Conservation (phyloP, 2,888 invertebrate species). For the Phortica magna region DNA sequence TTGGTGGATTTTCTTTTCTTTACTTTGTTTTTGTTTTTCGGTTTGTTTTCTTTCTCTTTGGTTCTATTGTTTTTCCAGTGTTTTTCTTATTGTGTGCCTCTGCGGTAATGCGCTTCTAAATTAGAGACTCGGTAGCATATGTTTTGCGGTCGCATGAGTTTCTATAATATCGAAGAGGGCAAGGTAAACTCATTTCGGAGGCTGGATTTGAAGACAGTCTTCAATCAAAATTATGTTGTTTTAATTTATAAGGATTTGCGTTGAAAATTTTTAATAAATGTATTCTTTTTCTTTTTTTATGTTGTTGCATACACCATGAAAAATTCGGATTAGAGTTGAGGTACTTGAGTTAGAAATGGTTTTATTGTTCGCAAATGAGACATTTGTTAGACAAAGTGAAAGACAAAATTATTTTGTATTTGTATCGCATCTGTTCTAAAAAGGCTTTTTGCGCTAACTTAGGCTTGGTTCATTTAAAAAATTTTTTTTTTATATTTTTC, state of each 20-base stretch:
- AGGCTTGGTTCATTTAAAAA: neutral
- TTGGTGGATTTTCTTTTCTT: slow-evolving; percentile 10
- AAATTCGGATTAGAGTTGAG: slow-evolving; percentile 40
- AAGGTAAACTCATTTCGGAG: slow-evolving; percentile 11
- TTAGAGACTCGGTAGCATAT: slow-evolving; percentile 67
- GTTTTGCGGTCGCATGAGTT: slow-evolving; percentile 54
- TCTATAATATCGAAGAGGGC: neutral
- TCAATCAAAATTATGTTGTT: slow-evolving; percentile 74
- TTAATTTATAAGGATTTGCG: slow-evolving; percentile 70
- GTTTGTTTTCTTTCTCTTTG: slow-evolving; percentile 7
- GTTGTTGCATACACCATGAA: slow-evolving; percentile 50
- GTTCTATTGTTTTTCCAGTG: slow-evolving; percentile 1
- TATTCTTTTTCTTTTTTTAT: slow-evolving; percentile 47
- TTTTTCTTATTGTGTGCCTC: slow-evolving; percentile 5
- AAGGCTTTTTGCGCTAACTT: too few species aligned
- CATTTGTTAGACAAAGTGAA: neutral
- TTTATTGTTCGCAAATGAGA: neutral
- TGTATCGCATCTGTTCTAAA: too few species aligned
- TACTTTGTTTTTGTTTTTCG: neutral
- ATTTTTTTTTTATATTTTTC: too few species aligned
- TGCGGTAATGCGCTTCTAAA: slow-evolving; percentile 60
- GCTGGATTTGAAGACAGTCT: slow-evolving; percentile 48
- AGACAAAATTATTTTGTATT: too few species aligned
- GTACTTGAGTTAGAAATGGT: slow-evolving; percentile 3
- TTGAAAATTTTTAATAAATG: slow-evolving; percentile 73